Evolutionary conservation across 2,113 vertebrate species (phyloP), one percentile per base, ranked within the genome.

Genomic region (Thomomys bottae): DNA sequence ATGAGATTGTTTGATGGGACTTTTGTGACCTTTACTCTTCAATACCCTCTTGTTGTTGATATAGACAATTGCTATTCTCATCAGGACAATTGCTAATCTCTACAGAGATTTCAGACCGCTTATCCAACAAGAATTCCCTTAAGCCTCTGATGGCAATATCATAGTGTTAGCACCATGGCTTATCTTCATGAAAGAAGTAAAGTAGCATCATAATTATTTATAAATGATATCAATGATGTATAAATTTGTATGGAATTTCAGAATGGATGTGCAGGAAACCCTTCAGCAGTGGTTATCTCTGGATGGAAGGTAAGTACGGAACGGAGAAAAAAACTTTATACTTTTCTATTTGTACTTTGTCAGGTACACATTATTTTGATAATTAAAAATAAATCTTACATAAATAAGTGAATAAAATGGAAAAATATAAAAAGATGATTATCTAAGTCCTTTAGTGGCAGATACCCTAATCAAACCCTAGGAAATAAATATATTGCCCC

Each of bases 391-490:
- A 45, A 78, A 68, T 63, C 77, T 70, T 77, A 59, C 64, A 78
- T 59, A 88, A 93, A 49, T 6, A 88, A 95, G n/a, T 38, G 68
- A 78, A 67, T 32, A 63, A 90, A 85, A 76, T 68, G 32, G 79
- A 85, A 87, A 89, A 67, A 45, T 30, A 42, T 45, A 54, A 45
- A 54, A 59, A 30, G 12, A 3, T 8, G 63, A 26, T 67, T 83
- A 30, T 67, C 11, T 73, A 68, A 54, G 24, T 68, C 30, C 14
- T 80, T 68, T 82, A 42, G 70, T 75, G 49, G 18, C 15, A 45
- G 63, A 21, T 2, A 32, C 26, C 6, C 18, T 77, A 30, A 78
- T 15, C 87, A 85, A 36, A 28, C 15, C 17, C 40, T 81, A 34
- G 11, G 78, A 84, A 89, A 77, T 49, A 40, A n/a, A n/a, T 54